Percentiles rank a stretch among this genome's conserved stretches.
Evolutionary conservation across 2,113 vertebrate species (phyloP).

Genomic region (Pseudorasbora parva): DNA sequence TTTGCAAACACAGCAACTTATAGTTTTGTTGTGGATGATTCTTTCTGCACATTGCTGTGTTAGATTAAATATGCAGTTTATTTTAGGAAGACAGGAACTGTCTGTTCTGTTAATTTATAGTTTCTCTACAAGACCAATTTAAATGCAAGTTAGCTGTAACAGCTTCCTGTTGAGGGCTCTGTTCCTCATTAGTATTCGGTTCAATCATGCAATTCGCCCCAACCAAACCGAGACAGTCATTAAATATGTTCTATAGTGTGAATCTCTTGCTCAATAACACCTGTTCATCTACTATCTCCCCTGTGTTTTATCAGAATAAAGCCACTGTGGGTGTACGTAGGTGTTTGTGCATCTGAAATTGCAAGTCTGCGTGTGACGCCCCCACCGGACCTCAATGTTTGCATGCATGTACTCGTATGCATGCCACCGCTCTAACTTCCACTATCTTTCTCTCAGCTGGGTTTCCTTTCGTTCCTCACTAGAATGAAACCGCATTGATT

Average conservation of each 20-base stretch:
- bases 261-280: conserved; percentile 14
- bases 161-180: conserved; percentile 21
- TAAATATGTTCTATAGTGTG: conserved; percentile 41
- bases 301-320: conserved; percentile 8
- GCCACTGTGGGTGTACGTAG: conserved; percentile 11
- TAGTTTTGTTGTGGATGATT: background rate
- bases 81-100: conserved; percentile 24
- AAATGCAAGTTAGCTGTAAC: conserved; percentile 36
- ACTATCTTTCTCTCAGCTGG: conserved; percentile 64
- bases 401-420: conserved; percentile 14
- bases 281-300: conserved; percentile 20
- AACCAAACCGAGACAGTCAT: conserved; percentile 30
- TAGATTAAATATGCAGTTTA: background rate
- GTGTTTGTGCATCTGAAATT: conserved; percentile 11
- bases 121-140: conserved; percentile 32
- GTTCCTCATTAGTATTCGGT: conserved; percentile 35
- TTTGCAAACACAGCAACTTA: background rate
- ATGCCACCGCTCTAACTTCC: conserved; percentile 24
- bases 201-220: conserved; percentile 28
- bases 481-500: conserved; percentile 78
- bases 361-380: conserved; percentile 1
- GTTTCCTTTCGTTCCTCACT: conserved; percentile 72
- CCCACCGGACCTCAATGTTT: conserved; percentile 32
- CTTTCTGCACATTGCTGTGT: background rate
- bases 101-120: conserved; percentile 33